A percentile compares a stretch with the other conserved stretches of the same genome.
phyloP scores from a whole-genome alignment of 2,797 vertebrate species.

The Pelochelys cantorii region DNA sequence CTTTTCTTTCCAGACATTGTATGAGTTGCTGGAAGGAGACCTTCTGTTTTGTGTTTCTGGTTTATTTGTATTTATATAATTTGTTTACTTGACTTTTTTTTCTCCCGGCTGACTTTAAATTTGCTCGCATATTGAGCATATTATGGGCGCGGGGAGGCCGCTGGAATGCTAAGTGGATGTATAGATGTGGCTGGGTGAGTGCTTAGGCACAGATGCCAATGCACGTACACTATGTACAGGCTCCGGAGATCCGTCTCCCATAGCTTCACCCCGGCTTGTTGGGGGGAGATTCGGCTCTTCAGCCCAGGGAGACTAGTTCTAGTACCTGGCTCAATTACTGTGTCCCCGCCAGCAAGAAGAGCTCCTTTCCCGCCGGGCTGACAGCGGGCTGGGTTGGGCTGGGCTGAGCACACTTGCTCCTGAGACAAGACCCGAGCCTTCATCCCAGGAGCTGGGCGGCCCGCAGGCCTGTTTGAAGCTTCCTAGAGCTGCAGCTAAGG shows the following conservation, averaged over 20 bases:
- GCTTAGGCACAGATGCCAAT: not conserved
- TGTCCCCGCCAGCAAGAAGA: not conserved
- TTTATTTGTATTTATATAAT: no score
- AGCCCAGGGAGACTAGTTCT: not conserved
- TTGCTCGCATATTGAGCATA: conserved; percentile 62
- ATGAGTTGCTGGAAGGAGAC: not conserved
- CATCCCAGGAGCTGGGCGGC: not conserved
- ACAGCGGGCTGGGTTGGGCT: not conserved
- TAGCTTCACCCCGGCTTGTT: not conserved
- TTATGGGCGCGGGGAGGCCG: conserved; percentile 16
- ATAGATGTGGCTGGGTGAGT: not conserved
- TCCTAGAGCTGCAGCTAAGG: not conserved
- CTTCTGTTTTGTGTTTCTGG: conserved; percentile 30
- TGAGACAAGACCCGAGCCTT: not conserved
- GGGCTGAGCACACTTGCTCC: not conserved
- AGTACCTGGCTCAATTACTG: not conserved
- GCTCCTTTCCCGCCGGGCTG: not conserved
- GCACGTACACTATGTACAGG: not conserved
- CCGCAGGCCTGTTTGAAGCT: not conserved
- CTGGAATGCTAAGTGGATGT: not conserved
- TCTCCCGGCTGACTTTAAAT: conserved; percentile 59
- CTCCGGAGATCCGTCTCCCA: not conserved
- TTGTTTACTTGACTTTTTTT: conserved; percentile 59
- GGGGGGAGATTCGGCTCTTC: not conserved
- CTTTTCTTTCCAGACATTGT: not conserved